Base-by-base conservation (phyloP, 2,113 vertebrate species). In the Motacilla alba region DNA sequence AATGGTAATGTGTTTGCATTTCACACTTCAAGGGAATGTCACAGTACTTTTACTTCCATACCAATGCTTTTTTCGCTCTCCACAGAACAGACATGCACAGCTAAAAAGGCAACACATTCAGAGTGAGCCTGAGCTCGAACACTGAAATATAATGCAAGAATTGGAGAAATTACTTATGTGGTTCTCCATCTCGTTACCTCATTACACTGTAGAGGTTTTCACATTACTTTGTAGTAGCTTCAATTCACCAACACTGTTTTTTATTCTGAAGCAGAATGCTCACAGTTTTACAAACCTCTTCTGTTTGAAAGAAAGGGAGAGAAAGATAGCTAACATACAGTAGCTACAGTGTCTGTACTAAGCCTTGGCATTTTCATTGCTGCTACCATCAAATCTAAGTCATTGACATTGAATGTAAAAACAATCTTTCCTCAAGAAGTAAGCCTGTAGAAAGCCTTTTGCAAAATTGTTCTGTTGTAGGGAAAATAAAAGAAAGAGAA, bases 301-400 rank as follows among this genome's bases (percentile, higher is more conserved):
- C 9, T n/a, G 8, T 44, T 11, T 76, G 94, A 96, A 95, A 87
- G 60, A 85, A 94, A 92, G 33, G 55, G 13, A 92, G 90, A 86
- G 63, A 96, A 93, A 97, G 91, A 92, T 39, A 90, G 27, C 27
- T 73, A 75, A 63, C 0, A 0, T 49, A 44, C 11, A 33, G 50
- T 53, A 92, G 22, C 46, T 69, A 24, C 41, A 37, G 33, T 70
- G 37, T 53, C 41, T 63, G 27, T 28, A 84, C 47, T 62, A 83
- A 78, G 37, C 49, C 56, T 87, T 87, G 44, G 53, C 41, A 70
- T 11, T 60, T 37, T 78, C 52, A 59, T 68, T 90, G 89, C 53
- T 92, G 44, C 53, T 84, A 84, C 89, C 84, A 75, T 89, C 96
- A 95, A 91, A 93, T 59, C 49, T 94, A 95, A 95, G 86, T 87